Evolutionary conservation across 2,797 vertebrate genomes (phyloP), one percentile per base, ranked within the genome.

Genomic region (Ptychadena robeensis): DNA sequence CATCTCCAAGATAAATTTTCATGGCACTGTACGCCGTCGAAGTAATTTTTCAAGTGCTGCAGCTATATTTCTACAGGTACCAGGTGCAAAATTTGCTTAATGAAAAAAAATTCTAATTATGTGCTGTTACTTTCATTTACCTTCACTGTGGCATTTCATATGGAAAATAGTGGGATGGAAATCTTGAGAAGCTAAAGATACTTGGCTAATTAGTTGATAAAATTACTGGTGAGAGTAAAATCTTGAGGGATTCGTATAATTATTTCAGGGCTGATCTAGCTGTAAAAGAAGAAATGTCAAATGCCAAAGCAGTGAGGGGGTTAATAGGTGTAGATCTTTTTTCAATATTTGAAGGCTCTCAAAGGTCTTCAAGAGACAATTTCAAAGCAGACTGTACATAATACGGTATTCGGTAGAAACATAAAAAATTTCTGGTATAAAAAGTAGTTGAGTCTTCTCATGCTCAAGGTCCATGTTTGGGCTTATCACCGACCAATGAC

Each of bases 1-100:
- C 94, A 95, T 95, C 91, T 95, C 92, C 92, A 94, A 96, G 94
- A 96, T 95, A 96, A 93, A 95, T 94, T 94, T 94, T 93, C 92
- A 93, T 93, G 92, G 93, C 93, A 93, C 90, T 90, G 87, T 91
- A 89, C 91, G 89, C 91, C 91, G 91, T 83, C 87, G 89, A 91
- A 93, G 93, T 93, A 91, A 96, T 96, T 95, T 95, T 96, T 96
- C 94, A 95, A 94, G 92, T 91, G 90, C 93, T 90, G 91, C 67
- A 86, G 93, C 93, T 94, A 90, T 93, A 92, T 95, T 94, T 95
- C 93, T 93, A 90, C 91, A 93, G 92, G 94, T 94, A 95, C 94
- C 94, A 94, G 94, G 94, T 94, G 93, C 91, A 93, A 93, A 93
- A 94, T 93, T 94, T 94, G 92, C 92, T 94, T 94, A 94, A 94